A percentile compares a stretch with the other conserved stretches of the same genome.
phyloP scores from a whole-genome alignment of 2,888 invertebrate species.

The Perdita meconis region DNA sequence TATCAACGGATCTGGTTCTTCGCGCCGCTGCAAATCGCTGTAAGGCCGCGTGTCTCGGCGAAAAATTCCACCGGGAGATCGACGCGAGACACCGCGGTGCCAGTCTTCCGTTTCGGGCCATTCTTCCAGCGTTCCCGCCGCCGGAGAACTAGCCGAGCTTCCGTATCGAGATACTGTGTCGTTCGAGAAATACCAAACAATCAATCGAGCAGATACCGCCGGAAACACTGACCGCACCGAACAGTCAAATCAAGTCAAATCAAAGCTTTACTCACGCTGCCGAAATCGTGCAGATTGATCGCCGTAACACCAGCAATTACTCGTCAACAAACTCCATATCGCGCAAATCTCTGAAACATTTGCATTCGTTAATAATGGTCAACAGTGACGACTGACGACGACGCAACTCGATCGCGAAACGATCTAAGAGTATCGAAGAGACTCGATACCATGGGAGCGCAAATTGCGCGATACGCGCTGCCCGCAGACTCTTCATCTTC shows the following conservation, averaged over 20 bases:
- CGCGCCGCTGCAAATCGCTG: constrained; percentile 70
- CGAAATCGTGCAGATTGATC: constrained; percentile 75
- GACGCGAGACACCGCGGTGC: constrained; percentile 62
- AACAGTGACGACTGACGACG: too few species aligned
- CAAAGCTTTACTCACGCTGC: constrained; percentile 73
- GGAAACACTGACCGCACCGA: too few species aligned
- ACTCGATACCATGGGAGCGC: too few species aligned
- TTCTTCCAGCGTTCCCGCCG: constrained; percentile 66
- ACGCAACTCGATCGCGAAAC: too few species aligned
- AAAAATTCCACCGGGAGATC: constrained; percentile 64
- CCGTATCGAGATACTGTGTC: constrained; percentile 64
- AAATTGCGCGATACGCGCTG: too few species aligned
- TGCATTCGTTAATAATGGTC: too few species aligned
- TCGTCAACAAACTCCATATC: constrained; percentile 74
- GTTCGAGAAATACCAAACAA: too few species aligned
- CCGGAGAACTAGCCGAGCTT: constrained; percentile 32
- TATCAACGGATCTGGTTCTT: constrained; percentile 81
- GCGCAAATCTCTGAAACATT: constrained; percentile 76
- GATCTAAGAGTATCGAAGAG: too few species aligned
- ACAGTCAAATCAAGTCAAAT: background rate
- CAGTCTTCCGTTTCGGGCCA: constrained; percentile 70
- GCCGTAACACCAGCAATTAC: constrained; percentile 69
- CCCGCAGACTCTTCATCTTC: background rate
- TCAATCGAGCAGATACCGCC: too few species aligned
- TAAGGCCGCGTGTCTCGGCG: constrained; percentile 76